phyloP scores from a whole-genome alignment of 2,797 vertebrate genomes.

The Fistularia commersonii region DNA sequence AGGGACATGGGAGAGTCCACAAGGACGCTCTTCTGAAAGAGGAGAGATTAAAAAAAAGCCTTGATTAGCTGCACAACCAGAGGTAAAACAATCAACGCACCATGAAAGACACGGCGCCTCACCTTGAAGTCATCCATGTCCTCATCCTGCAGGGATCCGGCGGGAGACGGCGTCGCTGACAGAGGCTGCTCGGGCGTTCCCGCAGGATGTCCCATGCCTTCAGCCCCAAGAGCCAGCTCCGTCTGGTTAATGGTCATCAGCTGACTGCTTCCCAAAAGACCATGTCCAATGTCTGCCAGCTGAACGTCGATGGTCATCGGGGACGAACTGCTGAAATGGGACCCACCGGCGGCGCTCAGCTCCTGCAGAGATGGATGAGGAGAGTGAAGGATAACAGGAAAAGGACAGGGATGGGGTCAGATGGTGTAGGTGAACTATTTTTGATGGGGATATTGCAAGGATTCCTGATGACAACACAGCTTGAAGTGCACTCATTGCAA shows the following conservation, averaged over 20 bases:
- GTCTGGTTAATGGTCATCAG: conserved; percentile 88
- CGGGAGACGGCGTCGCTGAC: conserved; percentile 83
- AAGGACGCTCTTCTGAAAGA: conserved; percentile 71
- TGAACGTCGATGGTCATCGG: conserved; percentile 91
- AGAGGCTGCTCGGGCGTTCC: conserved; percentile 80
- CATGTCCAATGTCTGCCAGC: conserved; percentile 82
- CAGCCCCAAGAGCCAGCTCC: conserved; percentile 82
- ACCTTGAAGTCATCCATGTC: conserved; percentile 90
- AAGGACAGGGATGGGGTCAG: too few species aligned
- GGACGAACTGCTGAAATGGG: conserved; percentile 86
- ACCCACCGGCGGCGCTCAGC: conserved; percentile 81
- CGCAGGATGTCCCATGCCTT: conserved; percentile 71
- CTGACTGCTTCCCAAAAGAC: conserved; percentile 81
- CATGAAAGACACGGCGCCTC: conserved; percentile 14
- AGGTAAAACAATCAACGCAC: too few species aligned
- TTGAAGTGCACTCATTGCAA: background rate
- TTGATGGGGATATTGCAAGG: background rate
- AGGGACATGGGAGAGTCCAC: conserved; percentile 72
- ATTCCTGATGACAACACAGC: background rate
- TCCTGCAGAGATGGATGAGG: conserved; percentile 67
- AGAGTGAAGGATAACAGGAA: background rate
- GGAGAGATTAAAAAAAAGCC: background rate
- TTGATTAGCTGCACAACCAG: too few species aligned
- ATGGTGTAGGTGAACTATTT: too few species aligned
- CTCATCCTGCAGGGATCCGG: conserved; percentile 84